Evolutionary conservation across 2,113 vertebrate genomes (phyloP).

Genomic region (Spizaetus ornatus): DNA sequence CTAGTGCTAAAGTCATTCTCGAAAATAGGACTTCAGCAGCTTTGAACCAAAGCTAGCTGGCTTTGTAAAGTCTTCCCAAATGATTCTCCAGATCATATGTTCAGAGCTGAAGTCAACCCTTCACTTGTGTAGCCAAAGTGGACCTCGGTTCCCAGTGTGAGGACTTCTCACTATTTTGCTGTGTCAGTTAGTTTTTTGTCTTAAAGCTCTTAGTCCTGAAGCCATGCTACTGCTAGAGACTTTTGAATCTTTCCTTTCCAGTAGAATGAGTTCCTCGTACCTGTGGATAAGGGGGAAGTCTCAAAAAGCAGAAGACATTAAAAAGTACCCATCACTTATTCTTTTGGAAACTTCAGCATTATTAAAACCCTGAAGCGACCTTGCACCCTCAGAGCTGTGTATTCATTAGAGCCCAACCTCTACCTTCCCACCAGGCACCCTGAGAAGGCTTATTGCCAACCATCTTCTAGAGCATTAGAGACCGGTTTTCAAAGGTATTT

Average conservation of each 20-base stretch:
- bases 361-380: not conserved
- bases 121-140: not conserved
- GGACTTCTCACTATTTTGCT: not conserved
- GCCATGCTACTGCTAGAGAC: not conserved
- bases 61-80: not conserved
- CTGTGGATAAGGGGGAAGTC: not conserved
- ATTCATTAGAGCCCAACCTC: not conserved
- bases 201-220: not conserved
- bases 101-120: not conserved
- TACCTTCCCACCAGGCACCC: not conserved
- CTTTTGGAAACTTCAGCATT: not conserved
- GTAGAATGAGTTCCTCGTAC: not conserved
- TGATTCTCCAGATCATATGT: not conserved
- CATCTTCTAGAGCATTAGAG: not conserved
- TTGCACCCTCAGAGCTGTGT: not conserved
- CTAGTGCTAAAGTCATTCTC: not conserved
- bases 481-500: not conserved
- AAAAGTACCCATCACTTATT: not conserved
- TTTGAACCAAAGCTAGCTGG: not conserved
- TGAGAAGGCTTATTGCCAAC: not conserved
- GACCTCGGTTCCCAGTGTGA: not conserved
- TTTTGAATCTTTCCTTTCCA: not conserved
- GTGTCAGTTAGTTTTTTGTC: not conserved
- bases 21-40: not conserved
- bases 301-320: not conserved